A percentile compares a stretch with the other conserved stretches of the same genome.
Conservation (phyloP, 1,140 invertebrate species). For the Drosophila sulfurigaster region DNA sequence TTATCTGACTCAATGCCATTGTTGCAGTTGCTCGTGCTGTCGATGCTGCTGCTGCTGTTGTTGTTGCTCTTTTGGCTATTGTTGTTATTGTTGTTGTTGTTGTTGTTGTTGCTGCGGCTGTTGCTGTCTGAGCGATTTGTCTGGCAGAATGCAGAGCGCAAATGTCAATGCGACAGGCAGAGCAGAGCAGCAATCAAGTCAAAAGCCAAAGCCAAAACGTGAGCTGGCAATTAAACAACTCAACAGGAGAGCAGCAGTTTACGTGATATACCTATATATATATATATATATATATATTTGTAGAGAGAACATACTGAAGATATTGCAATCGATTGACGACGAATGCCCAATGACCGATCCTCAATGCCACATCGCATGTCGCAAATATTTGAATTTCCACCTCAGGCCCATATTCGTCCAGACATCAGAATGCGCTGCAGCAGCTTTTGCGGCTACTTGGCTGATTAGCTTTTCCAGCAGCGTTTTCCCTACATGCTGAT, state of each 20-base stretch:
- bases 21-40: constrained; percentile 50
- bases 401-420: constrained; percentile 6
- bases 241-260: background rate
- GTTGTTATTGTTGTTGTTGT: constrained; percentile 44
- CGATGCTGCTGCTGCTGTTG: constrained; percentile 40
- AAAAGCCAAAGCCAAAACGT: constrained; percentile 71
- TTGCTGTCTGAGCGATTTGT: constrained; percentile 70
- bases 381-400: constrained; percentile 32
- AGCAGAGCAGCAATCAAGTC: constrained; percentile 61
- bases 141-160: constrained; percentile 58
- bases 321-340: background rate
- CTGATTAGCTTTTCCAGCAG: constrained; percentile 39
- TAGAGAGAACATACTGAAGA: background rate
- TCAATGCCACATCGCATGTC: constrained; percentile 3
- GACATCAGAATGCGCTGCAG: background rate
- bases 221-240: constrained; percentile 79
- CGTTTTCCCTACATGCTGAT: constrained; percentile 33
- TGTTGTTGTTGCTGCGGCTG: constrained; percentile 40
- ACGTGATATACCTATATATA: no score
- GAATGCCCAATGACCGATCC: constrained; percentile 14
- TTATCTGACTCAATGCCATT: constrained; percentile 78
- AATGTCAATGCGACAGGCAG: constrained; percentile 55
- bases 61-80: background rate
- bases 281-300: no score
- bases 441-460: constrained; percentile 34